Conservation (phyloP, 2,113 vertebrate species). For the Nycticorax nycticorax region DNA sequence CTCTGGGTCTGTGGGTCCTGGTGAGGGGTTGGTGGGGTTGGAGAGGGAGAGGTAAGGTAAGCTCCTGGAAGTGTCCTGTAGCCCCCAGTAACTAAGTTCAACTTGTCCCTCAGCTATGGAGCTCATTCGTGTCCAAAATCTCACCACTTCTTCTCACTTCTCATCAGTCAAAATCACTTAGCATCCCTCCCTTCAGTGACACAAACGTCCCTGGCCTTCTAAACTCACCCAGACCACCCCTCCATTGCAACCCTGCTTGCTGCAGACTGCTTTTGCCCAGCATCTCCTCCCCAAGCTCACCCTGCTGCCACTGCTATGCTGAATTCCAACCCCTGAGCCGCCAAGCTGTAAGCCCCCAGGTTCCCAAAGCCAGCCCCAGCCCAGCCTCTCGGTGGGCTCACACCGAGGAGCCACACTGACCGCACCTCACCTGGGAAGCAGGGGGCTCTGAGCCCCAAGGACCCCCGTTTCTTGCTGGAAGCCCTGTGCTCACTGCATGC, state of each 20-base stretch:
- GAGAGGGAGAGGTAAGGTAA: accelerated
- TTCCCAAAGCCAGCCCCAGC: background rate
- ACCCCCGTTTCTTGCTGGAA: background rate
- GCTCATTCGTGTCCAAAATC: background rate
- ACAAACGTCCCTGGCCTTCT: background rate
- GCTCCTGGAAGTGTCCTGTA: background rate
- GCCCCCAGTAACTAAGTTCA: background rate
- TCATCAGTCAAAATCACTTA: background rate
- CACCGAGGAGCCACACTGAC: background rate
- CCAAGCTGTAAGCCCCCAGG: accelerated
- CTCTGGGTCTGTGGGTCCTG: background rate
- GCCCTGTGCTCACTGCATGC: background rate
- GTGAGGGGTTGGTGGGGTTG: background rate
- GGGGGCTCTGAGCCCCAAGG: background rate
- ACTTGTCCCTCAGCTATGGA: background rate
- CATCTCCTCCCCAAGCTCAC: background rate
- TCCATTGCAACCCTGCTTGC: background rate
- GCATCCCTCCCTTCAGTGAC: background rate
- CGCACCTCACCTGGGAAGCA: background rate
- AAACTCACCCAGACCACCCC: background rate
- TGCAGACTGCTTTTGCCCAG: background rate
- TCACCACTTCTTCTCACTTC: background rate
- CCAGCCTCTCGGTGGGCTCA: background rate
- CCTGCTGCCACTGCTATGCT: background rate
- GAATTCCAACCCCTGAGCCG: background rate